A percentile compares a stretch with the other conserved stretches of the same genome.
phyloP scores from a whole-genome alignment of 1,140 invertebrate species.

The Elymnias hypermnestra region DNA sequence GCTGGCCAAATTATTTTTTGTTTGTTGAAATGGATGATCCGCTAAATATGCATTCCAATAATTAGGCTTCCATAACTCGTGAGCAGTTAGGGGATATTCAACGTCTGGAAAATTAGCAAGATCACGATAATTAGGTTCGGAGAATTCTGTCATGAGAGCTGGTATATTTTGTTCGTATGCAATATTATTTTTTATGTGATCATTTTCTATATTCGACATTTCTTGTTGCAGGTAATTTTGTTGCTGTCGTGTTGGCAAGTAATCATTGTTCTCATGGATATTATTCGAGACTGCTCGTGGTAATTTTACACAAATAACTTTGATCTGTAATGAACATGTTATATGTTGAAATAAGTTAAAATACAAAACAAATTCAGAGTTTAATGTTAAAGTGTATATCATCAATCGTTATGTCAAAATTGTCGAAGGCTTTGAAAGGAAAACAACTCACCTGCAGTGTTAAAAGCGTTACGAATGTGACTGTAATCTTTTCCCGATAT shows the following conservation, averaged over 20 bases:
- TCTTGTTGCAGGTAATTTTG: background rate
- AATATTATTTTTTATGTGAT: background rate
- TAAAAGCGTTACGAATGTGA: conserved; percentile 20
- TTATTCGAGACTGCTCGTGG: background rate
- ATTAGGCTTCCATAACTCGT: conserved; percentile 41
- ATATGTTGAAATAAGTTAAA: too few relatives aligned
- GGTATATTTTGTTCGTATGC: background rate
- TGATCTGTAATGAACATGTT: background rate
- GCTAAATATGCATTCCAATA: conserved; percentile 30
- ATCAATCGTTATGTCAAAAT: too few relatives aligned
- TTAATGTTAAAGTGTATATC: too few relatives aligned
- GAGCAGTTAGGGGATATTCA: conserved; percentile 41
- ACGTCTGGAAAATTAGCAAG: conserved; percentile 44
- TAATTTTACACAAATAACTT: conserved; percentile 3
- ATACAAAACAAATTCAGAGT: too few relatives aligned
- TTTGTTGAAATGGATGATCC: conserved; percentile 1
- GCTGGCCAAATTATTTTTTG: background rate
- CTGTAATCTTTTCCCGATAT: conserved; percentile 36
- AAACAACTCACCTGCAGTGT: conserved; percentile 38
- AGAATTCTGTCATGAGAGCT: conserved; percentile 5
- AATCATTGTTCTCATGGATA: background rate
- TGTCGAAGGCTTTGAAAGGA: too few relatives aligned
- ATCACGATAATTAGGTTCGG: conserved; percentile 19
- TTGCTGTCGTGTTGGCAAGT: background rate
- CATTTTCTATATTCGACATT: background rate